Evolutionary conservation across 2,113 vertebrate species (phyloP).

Genomic region (Euleptes europaea): DNA sequence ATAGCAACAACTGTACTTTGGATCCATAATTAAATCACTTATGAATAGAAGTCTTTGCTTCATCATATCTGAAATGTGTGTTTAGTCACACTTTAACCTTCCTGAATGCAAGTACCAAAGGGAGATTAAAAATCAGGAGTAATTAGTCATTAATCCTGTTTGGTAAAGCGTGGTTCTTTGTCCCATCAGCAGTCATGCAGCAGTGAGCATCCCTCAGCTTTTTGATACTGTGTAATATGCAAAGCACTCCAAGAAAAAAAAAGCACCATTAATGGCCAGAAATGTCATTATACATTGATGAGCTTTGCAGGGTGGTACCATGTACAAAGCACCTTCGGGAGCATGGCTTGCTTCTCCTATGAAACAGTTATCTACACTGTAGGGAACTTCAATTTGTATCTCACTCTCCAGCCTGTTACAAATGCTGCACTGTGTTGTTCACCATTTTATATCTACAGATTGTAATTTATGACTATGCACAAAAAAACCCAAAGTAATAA

Average conservation of each 20-base stretch:
- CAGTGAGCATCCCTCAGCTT: background rate
- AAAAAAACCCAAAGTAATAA: conserved; percentile 63
- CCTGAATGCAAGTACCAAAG: background rate
- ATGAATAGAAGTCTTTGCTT: background rate
- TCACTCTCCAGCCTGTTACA: conserved; percentile 58
- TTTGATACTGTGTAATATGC: background rate
- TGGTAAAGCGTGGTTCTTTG: background rate
- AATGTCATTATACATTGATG: background rate
- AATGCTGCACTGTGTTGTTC: conserved; percentile 77
- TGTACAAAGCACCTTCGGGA: conserved; percentile 1
- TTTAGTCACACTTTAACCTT: background rate
- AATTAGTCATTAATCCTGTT: background rate
- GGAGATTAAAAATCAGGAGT: background rate
- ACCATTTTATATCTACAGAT: conserved; percentile 68
- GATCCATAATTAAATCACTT: background rate
- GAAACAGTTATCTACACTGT: conserved; percentile 35
- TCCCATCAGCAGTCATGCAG: background rate
- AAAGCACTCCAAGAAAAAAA: background rate
- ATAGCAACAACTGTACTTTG: background rate
- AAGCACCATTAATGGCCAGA: background rate
- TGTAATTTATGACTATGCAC: conserved; percentile 83
- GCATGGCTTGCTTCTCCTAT: conserved; percentile 31
- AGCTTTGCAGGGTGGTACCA: conserved; percentile 11
- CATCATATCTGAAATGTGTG: background rate
- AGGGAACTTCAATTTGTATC: background rate